A percentile compares a stretch with the other conserved stretches of the same genome.
Evolutionary conservation across 2,888 invertebrate species (phyloP).

Genomic region (Xanthia togata): DNA sequence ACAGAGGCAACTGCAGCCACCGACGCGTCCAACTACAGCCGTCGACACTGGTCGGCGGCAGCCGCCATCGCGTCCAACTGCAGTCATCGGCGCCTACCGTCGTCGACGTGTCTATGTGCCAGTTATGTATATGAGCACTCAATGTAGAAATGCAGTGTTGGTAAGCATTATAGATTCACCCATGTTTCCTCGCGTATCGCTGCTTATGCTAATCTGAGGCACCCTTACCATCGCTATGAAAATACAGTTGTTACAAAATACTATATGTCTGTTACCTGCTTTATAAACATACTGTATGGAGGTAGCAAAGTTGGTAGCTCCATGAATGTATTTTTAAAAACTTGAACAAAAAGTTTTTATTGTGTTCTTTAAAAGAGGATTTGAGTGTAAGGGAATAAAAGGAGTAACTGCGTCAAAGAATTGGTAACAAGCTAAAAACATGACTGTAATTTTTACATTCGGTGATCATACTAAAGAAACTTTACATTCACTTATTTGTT

Average conservation of each 20-base stretch:
- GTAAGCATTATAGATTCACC: background rate
- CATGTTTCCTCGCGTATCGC: background rate
- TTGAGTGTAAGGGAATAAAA: background rate
- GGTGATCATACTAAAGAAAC: background rate
- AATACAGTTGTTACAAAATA: conserved; percentile 38
- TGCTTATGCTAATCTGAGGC: conserved; percentile 24
- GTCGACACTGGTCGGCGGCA: too few species aligned
- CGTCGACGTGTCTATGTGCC: too few species aligned
- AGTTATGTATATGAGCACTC: background rate
- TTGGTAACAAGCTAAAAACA: too few species aligned
- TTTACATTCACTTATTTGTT: too few species aligned
- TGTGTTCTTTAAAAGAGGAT: conserved; percentile 3
- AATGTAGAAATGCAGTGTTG: background rate
- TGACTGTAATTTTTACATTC: background rate
- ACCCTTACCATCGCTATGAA: conserved; percentile 16
- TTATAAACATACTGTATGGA: conserved; percentile 46
- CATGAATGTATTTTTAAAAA: conserved; percentile 48
- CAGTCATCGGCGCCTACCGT: too few species aligned
- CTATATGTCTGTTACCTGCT: conserved; percentile 53
- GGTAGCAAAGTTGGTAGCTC: conserved; percentile 24
- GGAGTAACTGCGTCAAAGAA: background rate
- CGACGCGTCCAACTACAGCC: too few species aligned
- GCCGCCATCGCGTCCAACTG: too few species aligned
- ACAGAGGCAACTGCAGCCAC: too few species aligned
- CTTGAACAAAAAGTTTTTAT: conserved; percentile 24